Evolutionary conservation across 2,888 invertebrate species (phyloP), one percentile per base, ranked within the genome.

Genomic region (Sinotaia quadrata): DNA sequence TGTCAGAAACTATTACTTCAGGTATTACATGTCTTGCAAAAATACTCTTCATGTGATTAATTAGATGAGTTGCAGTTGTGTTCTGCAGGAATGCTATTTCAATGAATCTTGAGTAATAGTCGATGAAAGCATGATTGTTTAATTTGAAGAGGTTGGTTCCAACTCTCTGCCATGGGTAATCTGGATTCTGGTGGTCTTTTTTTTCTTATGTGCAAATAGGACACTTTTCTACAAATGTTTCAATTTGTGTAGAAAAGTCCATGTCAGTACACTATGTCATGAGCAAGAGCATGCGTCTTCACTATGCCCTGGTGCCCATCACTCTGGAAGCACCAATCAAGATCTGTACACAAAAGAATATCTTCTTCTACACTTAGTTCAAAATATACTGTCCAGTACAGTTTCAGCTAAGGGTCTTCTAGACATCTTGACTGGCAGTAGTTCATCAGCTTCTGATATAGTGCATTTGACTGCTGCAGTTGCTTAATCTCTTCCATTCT

Each of bases 71-170:
- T 2, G 44, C 41, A 29, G 58, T 47, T 4, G 36, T 31, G 29
- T 15, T 33, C n/a, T 49, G 41, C 21, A 67, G 37, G 24, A 41
- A 34, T 2, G 52, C 47, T 21, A 66, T 0, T 44, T 66, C 67
- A 4, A 49, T 29, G 34, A 29, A 67, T 5, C 31, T 47, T 18
- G 66, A 69, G 36, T 65, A 59, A n/a, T 69, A 69, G 36, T 69
- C 66, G 7, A 66, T 41, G 2, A 66, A 34, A 1, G 60, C 15
- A 3, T 41, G 24, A 5, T 31, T 34, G 2, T 59, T 29, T 2
- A 58, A n/a, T 4, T 67, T 37, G 41, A 67, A 52, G 29, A 67
- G 37, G 51, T 60, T 60, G 21, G 33, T 51, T 12, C 33, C 37
- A 7, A 67, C 54, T 49, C 51, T 49, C 44, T 31, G 41, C 67